Evolutionary conservation across 2,888 invertebrate species (phyloP), one percentile per base, ranked within the genome.

Genomic region (Agrilus mali): DNA sequence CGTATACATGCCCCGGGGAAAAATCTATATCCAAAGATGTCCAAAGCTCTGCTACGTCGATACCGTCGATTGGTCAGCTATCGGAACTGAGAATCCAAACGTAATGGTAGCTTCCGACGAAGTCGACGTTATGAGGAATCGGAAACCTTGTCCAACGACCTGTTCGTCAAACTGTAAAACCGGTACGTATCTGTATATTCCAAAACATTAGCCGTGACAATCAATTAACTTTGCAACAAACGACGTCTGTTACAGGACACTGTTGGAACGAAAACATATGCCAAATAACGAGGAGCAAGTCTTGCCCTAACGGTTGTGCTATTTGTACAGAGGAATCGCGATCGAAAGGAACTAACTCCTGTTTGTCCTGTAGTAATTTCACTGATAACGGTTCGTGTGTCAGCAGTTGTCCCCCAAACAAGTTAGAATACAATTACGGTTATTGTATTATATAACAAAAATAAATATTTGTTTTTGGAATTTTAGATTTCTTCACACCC

Each of bases 21-120:
- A 82, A 4, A 85, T 93, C 1, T 76, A 83, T 17, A 75, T 96
- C 36, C 80, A 81, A 58, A 78, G 77, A 45, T 84, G 86, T 58
- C 77, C 79, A 1, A 72, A 77, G 33, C 72, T 94, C 1, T 95
- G 95, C 62, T 86, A 79, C 60, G 70, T 82, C 1, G 71, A 82
- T 43, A 79, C 79, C 0, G 66, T 86, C 13, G 71, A 84, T 58
- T 87, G 86, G 86, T 59, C 61, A 7, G 51, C 53, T n/a, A 73
- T 82, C 47, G 33, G 31, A 16, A 36, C 27, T 27, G 38, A 10
- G 12, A 10, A 12, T 13, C 40, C n/a, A 22, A 15, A n/a, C 12
- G 12, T 12, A 31, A 16, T 16, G 40, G 14, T 17, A 36, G 12
- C 20, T 17, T 13, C 20, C 7, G 37, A 37, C 8, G 37, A 22